Conservation (phyloP, 2,113 vertebrate species). For the Micronycteris hirsuta region DNA sequence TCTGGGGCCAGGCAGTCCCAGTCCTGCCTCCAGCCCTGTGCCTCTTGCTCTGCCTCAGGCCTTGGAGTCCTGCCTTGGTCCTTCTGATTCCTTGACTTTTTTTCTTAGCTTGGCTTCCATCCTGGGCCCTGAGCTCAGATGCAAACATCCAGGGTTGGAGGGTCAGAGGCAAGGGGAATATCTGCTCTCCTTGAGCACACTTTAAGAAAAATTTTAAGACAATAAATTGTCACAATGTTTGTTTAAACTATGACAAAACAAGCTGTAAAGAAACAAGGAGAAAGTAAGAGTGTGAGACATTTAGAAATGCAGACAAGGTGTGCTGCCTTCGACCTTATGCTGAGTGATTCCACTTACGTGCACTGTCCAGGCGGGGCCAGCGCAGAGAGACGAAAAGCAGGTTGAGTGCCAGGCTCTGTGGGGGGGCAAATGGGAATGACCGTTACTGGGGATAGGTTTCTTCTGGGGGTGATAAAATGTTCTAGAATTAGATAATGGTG, state of each 20-base stretch:
- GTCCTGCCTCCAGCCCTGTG: neutral
- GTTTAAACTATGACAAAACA: neutral
- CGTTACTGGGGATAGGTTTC: neutral
- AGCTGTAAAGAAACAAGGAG: neutral
- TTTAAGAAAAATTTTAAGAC: neutral
- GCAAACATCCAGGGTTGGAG: neutral
- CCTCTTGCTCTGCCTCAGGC: neutral
- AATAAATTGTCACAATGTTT: neutral
- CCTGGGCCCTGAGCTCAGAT: neutral
- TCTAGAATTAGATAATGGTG: neutral
- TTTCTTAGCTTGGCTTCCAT: neutral
- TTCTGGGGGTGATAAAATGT: neutral
- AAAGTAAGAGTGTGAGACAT: neutral
- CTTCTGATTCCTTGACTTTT: neutral
- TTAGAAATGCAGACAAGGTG: neutral
- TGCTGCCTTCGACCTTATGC: neutral
- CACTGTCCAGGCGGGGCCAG: neutral
- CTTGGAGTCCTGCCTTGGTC: neutral
- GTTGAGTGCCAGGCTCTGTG: neutral
- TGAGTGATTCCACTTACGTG: too few species aligned
- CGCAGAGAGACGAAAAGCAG: neutral
- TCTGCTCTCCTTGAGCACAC: neutral
- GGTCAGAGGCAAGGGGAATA: neutral
- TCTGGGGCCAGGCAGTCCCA: neutral
- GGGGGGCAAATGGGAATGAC: fast-evolving